phyloP scores from a whole-genome alignment of 2,113 vertebrate species.

The Piaya cayana region DNA sequence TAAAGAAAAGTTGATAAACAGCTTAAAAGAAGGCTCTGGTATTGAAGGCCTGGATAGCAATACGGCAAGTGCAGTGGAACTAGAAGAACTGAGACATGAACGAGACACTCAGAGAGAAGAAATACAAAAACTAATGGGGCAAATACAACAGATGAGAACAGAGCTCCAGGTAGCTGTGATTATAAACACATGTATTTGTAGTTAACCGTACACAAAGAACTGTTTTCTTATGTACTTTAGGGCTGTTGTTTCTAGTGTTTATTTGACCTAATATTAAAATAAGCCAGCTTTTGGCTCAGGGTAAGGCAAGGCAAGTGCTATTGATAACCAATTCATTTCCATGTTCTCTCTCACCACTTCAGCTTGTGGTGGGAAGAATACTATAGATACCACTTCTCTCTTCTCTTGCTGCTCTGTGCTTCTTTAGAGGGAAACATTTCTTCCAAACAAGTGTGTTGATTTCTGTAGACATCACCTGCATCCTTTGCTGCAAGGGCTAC shows the following conservation, averaged over 20 bases:
- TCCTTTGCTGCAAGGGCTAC: background rate
- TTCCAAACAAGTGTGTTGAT: background rate
- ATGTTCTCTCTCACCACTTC: background rate
- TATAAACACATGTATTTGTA: background rate
- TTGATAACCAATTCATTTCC: background rate
- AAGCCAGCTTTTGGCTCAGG: background rate
- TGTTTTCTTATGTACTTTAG: background rate
- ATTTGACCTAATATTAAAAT: background rate
- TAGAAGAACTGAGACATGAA: constrained; percentile 94
- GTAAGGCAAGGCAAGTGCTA: background rate
- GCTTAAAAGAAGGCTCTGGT: constrained; percentile 96
- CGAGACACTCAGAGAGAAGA: constrained; percentile 92
- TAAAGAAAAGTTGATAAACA: constrained; percentile 98
- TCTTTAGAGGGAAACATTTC: background rate
- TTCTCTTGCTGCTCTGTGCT: background rate
- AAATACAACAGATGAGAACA: constrained; percentile 84
- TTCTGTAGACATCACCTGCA: background rate
- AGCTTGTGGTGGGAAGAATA: background rate
- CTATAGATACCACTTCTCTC: background rate
- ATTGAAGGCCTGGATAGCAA: constrained; percentile 88
- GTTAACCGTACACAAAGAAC: background rate
- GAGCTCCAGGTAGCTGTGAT: constrained; percentile 85
- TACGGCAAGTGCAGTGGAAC: constrained; percentile 80
- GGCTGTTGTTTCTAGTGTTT: background rate
- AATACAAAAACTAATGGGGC: constrained; percentile 89